Conservation (phyloP, 2,888 invertebrate genomes). For the Hipparchia semele region DNA sequence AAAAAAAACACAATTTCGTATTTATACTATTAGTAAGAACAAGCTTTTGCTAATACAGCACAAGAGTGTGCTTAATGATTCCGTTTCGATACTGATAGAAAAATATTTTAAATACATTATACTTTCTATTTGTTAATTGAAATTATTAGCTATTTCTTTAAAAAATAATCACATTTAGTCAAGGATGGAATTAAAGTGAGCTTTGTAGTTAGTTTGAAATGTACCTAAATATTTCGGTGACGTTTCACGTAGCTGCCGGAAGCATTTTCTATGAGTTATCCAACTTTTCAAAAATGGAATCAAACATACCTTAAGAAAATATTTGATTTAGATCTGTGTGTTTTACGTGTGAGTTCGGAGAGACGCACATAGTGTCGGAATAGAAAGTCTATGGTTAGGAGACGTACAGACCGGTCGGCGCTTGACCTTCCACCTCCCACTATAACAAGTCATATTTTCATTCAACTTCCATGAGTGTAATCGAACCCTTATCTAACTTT, state of each 20-base stretch:
- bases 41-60: no score
- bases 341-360: conserved; percentile 37
- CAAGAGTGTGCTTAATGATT: no score
- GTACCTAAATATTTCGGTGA: neutral
- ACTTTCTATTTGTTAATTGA: no score
- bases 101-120: no score
- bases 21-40: no score
- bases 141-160: no score
- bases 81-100: no score
- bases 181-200: neutral
- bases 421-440: conserved; percentile 60
- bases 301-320: conserved; percentile 34
- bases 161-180: no score
- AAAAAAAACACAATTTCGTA: no score
- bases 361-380: conserved; percentile 60
- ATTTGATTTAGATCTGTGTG: conserved; percentile 38
- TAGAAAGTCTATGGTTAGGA: conserved; percentile 67
- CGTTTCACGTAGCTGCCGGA: neutral
- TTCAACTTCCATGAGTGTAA: conserved; percentile 32
- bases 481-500: conserved; percentile 20
- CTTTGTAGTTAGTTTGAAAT: neutral
- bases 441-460: conserved; percentile 33
- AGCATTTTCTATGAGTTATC: neutral
- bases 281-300: conserved; percentile 21
- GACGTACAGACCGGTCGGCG: conserved; percentile 59